A percentile compares a stretch with the other conserved stretches of the same genome.
Conservation (phyloP, 2,113 vertebrate genomes). For the Tauraco erythrolophus region DNA sequence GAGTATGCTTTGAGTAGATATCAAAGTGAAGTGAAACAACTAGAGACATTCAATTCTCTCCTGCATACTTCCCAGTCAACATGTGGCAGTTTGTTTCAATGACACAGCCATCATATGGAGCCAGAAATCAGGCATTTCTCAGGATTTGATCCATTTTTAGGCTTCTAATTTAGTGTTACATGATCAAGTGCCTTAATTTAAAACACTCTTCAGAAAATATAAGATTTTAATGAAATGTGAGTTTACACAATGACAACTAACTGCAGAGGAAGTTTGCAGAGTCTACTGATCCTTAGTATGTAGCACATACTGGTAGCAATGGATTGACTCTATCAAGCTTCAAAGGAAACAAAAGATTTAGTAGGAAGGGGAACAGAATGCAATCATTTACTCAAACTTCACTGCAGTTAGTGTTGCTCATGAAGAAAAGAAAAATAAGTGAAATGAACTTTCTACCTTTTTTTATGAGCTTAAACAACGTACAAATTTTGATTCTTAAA, state of each 20-base stretch:
- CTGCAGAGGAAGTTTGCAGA: not conserved
- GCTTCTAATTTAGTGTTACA: not conserved
- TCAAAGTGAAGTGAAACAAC: not conserved
- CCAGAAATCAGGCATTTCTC: not conserved
- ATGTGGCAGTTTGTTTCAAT: not conserved
- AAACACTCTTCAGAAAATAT: not conserved
- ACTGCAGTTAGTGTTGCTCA: not conserved
- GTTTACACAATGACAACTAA: not conserved
- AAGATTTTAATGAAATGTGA: not conserved
- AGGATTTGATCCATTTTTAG: not conserved
- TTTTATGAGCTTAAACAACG: not conserved
- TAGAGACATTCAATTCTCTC: not conserved
- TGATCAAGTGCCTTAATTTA: not conserved
- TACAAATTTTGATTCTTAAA: not conserved
- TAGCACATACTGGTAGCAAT: not conserved
- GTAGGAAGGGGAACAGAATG: not conserved
- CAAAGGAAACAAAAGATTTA: not conserved
- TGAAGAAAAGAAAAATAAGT: not conserved
- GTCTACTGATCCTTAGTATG: not conserved
- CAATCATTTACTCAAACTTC: not conserved
- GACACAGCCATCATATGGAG: not conserved
- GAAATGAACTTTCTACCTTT: not conserved
- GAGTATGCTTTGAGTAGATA: not conserved
- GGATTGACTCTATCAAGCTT: not conserved
- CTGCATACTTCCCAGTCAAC: not conserved